These are phyloP conservation scores for Prionchulus punctatus DNA, from an alignment of 2,888 invertebrate genomes.

Conservation along the genomic window DNA sequence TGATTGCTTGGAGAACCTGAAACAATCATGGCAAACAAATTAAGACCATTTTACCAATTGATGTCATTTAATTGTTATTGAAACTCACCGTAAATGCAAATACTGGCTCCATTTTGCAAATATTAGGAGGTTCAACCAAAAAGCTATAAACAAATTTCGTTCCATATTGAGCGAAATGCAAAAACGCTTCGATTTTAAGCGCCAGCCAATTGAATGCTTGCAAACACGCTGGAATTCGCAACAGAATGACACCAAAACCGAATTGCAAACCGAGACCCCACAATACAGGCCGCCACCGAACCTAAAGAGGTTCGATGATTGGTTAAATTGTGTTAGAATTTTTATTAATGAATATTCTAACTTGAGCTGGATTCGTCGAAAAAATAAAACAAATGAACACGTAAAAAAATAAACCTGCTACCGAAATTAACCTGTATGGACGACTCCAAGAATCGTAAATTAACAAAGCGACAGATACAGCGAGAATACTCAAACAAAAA, in stretches of 20 bases:
- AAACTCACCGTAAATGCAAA: background rate
- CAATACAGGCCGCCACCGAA: background rate
- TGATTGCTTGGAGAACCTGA: constrained; percentile 62
- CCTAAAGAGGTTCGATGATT: background rate
- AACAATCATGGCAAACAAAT: constrained; percentile 8
- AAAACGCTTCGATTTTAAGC: background rate
- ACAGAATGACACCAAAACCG: background rate
- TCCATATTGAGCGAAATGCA: background rate
- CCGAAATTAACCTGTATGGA: background rate
- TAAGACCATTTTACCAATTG: background rate
- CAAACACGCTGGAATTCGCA: background rate
- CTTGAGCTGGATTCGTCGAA: background rate
- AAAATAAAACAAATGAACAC: background rate
- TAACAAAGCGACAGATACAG: background rate
- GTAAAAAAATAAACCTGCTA: background rate
- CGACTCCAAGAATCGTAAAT: background rate
- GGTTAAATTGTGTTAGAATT: too few relatives aligned
- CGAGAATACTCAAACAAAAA: background rate
- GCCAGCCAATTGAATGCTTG: background rate
- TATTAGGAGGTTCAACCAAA: background rate
- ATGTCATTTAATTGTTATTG: too few relatives aligned
- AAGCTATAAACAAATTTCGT: background rate
- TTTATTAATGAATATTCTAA: background rate
- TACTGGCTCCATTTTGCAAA: background rate
- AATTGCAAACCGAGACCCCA: background rate